Base-by-base conservation (phyloP, 2,888 invertebrate species). In the Gymnocheta viridis region DNA sequence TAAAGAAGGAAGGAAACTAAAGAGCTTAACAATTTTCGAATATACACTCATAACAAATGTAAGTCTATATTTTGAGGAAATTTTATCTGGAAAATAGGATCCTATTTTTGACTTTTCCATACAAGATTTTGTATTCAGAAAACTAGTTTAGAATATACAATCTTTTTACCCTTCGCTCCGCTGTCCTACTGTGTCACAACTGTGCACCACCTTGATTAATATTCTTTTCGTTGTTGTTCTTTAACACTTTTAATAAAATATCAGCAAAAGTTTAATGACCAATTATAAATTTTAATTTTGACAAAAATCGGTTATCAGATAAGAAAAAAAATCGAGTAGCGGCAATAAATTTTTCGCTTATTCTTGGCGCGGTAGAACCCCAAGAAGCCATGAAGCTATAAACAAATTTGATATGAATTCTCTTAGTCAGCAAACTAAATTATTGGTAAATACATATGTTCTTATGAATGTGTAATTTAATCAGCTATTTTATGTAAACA, bases 401-500 rank as follows among this genome's bases (percentile, higher is more conserved):
- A 47, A 47, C 9, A 47, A 41, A 41, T n/a, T n/a, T n/a, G n/a
- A n/a, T n/a, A n/a, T 6, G 14, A 12, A n/a, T 41, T 41, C n/a
- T 41, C 41, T 41, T 6, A 41, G 41, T 32, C 41, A 29, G n/a
- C 38, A 62, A 22, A 49, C 35, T 35, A 51, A 35, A 24, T 51
- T 51, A 38, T 29, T 27, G 38, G 29, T 29, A 51, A 64, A 49
- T 58, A 38, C 10, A 32, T 32, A 2, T 35, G 17, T 35, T 14
- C 3, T 7, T 47, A 14, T 19, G 4, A 14, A 17, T 24, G 22
- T 24, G n/a, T 24, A 12, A 32, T 10, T 19, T 35, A 24, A 72
- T 47, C 24, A 62, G 44, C 22, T 22, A 24, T 27, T 38, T 60
- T 60, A 70, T 56, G 66, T 27, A 70, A 38, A 72, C 29, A 73